Evolutionary conservation across 2,888 invertebrate species (phyloP).

Genomic region (Harpalus rufipes): DNA sequence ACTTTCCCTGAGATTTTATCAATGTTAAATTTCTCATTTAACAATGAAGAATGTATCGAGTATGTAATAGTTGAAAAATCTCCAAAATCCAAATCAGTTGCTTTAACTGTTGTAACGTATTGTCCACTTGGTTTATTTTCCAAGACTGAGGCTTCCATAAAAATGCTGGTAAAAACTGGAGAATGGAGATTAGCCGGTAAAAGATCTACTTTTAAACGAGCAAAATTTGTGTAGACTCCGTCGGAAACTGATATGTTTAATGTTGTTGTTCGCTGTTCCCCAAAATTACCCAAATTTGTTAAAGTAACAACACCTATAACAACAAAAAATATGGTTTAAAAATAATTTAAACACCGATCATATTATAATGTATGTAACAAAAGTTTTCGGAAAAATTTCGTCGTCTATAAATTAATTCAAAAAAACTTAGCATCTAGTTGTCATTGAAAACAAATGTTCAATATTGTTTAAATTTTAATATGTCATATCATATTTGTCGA

Average conservation of each 20-base stretch:
- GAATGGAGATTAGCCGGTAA: conserved; percentile 88
- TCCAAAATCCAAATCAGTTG: conserved; percentile 90
- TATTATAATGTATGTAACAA: too few relatives aligned
- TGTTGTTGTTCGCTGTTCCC: conserved; percentile 82
- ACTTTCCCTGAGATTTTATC: conserved; percentile 86
- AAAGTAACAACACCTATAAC: conserved; percentile 77
- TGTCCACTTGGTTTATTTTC: conserved; percentile 91
- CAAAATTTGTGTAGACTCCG: conserved; percentile 95
- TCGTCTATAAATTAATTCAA: too few relatives aligned
- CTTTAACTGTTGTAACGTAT: conserved; percentile 87
- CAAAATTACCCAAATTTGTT: conserved; percentile 87
- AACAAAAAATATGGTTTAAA: conserved; percentile 4
- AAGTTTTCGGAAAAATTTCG: too few relatives aligned
- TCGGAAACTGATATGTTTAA: conserved; percentile 97
- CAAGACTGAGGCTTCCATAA: conserved; percentile 88
- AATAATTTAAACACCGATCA: too few relatives aligned
- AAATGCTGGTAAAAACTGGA: conserved; percentile 88
- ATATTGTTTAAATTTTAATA: too few relatives aligned
- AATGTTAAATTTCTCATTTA: conserved; percentile 86
- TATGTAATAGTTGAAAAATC: conserved; percentile 87
- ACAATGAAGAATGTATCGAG: conserved; percentile 86
- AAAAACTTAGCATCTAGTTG: too few relatives aligned
- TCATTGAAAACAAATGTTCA: too few relatives aligned
- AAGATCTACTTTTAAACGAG: conserved; percentile 88
- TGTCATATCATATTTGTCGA: too few relatives aligned